Conservation (phyloP, 2,888 invertebrate species). For the Ditylenchus weischeri region DNA sequence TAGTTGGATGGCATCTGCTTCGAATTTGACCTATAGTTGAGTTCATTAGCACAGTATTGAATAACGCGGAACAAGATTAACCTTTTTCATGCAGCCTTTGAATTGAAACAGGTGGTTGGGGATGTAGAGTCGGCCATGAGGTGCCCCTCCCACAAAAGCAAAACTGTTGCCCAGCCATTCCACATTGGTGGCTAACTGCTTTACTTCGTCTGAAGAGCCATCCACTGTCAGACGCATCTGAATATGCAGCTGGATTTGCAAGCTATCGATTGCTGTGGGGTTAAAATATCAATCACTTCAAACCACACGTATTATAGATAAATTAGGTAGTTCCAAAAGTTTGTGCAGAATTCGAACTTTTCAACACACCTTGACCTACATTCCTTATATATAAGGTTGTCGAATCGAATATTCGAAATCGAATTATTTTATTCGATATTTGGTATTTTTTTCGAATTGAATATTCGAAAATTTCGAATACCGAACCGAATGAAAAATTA, state of each 20-base stretch:
- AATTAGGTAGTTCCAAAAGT: too few species aligned
- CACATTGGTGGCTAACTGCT: conserved; percentile 51
- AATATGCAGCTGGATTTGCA: conserved; percentile 18
- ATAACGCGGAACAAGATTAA: conserved; percentile 14
- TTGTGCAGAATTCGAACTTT: too few species aligned
- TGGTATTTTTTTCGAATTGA: too few species aligned
- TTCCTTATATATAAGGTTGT: too few species aligned
- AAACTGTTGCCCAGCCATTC: conserved; percentile 54
- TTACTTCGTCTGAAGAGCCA: conserved; percentile 49
- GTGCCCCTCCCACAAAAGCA: conserved; percentile 48
- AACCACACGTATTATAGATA: background rate
- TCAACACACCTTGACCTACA: too few species aligned
- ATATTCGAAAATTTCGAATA: too few species aligned
- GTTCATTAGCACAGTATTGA: background rate
- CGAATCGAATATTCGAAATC: too few species aligned
- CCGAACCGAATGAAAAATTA: too few species aligned
- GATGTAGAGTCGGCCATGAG: conserved; percentile 30
- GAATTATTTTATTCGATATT: too few species aligned
- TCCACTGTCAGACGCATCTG: conserved; percentile 56
- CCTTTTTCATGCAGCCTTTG: conserved; percentile 54
- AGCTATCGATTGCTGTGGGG: too few species aligned
- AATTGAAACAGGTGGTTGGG: conserved; percentile 39
- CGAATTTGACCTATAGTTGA: conserved; percentile 43
- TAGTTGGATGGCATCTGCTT: conserved; percentile 47
- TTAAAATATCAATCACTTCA: background rate